Conservation (phyloP, 2,113 vertebrate genomes). For the Malurus elegans region DNA sequence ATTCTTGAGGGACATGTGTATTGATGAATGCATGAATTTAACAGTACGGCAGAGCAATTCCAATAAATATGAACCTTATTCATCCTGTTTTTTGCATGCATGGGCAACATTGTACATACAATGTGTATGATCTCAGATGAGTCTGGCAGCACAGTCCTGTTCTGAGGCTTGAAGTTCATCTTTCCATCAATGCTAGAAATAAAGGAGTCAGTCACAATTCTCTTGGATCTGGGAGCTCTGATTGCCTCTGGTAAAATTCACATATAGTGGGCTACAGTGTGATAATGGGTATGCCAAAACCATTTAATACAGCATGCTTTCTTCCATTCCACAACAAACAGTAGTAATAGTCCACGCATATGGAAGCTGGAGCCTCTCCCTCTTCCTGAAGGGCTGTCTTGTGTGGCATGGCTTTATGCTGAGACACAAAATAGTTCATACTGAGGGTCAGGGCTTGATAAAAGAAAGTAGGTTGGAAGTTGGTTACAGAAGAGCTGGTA, state of each 20-base stretch:
- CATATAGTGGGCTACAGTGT: background rate
- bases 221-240: background rate
- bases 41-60: background rate
- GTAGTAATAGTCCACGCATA: background rate
- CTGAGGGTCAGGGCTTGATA: background rate
- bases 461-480: background rate
- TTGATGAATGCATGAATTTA: background rate
- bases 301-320: background rate
- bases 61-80: background rate
- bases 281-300: background rate
- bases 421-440: background rate
- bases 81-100: background rate
- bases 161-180: background rate
- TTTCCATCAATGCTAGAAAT: background rate
- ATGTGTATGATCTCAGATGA: background rate
- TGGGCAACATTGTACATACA: fast-evolving
- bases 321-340: background rate
- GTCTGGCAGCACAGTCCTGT: background rate
- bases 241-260: background rate
- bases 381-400: background rate
- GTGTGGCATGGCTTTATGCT: background rate
- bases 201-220: background rate
- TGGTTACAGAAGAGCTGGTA: background rate
- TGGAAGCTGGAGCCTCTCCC: background rate
- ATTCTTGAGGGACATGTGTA: background rate